These are phyloP conservation scores for Fratercula arctica DNA, from an alignment of 2,797 vertebrate species.

Conservation along the genomic window DNA sequence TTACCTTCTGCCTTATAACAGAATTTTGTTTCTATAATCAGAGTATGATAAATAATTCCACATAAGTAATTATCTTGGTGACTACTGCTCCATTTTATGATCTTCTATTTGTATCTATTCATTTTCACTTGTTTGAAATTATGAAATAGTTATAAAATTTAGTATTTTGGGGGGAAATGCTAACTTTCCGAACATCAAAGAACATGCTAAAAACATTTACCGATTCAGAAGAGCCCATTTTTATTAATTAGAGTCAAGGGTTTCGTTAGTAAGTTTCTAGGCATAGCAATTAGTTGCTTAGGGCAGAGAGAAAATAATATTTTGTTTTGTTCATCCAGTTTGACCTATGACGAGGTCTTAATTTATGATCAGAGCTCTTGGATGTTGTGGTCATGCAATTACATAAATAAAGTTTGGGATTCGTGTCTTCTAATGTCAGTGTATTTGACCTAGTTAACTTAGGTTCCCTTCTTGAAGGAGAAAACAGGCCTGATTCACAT, in stretches of 20 bases:
- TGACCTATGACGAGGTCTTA: background rate
- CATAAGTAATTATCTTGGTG: background rate
- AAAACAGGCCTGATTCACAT: background rate
- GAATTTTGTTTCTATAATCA: background rate
- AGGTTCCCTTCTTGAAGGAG: background rate
- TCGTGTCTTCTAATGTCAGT: background rate
- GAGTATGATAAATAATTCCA: background rate
- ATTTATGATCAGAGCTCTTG: background rate
- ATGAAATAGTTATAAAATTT: background rate
- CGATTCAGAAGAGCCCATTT: background rate
- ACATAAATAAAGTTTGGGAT: background rate
- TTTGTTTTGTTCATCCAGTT: background rate
- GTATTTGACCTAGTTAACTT: background rate
- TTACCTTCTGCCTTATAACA: background rate
- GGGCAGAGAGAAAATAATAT: background rate
- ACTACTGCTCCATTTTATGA: background rate
- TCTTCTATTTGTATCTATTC: background rate
- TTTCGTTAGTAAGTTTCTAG: background rate
- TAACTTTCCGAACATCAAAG: background rate
- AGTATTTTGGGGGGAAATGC: background rate
- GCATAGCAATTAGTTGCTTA: background rate
- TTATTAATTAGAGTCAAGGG: background rate
- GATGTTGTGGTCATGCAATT: background rate
- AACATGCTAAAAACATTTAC: background rate
- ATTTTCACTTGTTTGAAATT: background rate